phyloP scores from a whole-genome alignment of 2,797 vertebrate species.

The Sebastes itinus region DNA sequence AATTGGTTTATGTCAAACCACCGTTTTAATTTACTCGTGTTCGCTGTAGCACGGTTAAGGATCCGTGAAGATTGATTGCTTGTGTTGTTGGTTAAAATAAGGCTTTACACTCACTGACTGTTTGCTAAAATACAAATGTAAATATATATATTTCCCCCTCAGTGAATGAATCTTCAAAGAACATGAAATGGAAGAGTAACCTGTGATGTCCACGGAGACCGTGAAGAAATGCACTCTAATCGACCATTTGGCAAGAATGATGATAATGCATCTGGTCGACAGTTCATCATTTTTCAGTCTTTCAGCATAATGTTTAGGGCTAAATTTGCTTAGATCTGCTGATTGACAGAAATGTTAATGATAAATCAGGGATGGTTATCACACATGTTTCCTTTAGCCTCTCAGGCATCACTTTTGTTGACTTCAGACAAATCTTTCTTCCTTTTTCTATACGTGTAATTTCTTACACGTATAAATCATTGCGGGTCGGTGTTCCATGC shows the following conservation, averaged over 20 bases:
- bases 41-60: too few relatives aligned
- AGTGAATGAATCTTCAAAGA: constrained; percentile 48
- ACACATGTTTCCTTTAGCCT: not conserved
- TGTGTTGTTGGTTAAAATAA: not conserved
- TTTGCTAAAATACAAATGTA: not conserved
- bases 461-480: too few relatives aligned
- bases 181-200: constrained; percentile 69
- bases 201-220: constrained; percentile 47
- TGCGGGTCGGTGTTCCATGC: too few relatives aligned
- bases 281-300: not conserved
- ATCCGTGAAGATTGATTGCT: not conserved
- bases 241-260: not conserved
- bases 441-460: not conserved
- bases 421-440: not conserved
- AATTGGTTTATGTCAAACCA: not conserved
- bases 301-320: not conserved
- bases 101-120: not conserved
- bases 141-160: not conserved
- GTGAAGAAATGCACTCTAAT: not conserved
- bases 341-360: not conserved
- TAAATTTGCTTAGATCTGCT: not conserved
- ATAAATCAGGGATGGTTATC: not conserved
- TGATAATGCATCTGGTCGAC: not conserved
- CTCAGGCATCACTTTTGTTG: not conserved
- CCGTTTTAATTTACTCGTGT: not conserved